Conservation (phyloP, 1,140 invertebrate species). For the Varroa destructor region DNA sequence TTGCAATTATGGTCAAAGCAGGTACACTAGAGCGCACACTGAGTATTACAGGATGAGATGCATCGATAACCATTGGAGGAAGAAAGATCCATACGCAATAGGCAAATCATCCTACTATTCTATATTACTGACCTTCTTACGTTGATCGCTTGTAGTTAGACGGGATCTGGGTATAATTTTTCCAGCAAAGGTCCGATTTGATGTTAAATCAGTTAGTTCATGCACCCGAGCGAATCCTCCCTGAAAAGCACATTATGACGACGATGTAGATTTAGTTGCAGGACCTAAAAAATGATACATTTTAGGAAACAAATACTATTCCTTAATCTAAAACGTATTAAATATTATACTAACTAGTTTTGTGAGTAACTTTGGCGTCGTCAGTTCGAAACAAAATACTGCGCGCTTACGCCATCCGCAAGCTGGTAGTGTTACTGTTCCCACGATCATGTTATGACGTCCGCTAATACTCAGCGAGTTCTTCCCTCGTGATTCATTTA, state of each 20-base stretch:
- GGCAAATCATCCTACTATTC: background rate
- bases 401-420: too few relatives aligned
- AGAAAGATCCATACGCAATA: too few relatives aligned
- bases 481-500: too few relatives aligned
- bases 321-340: background rate
- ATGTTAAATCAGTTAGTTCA: slow-evolving; percentile 51
- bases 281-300: slow-evolving; percentile 3
- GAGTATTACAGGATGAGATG: too few relatives aligned
- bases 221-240: slow-evolving; percentile 61
- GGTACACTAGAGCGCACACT: too few relatives aligned
- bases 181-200: slow-evolving; percentile 52
- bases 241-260: slow-evolving; percentile 41
- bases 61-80: too few relatives aligned
- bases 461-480: too few relatives aligned
- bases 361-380: too few relatives aligned
- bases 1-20: too few relatives aligned
- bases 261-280: background rate
- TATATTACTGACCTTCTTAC: slow-evolving; percentile 48
- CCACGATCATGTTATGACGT: too few relatives aligned
- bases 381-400: too few relatives aligned
- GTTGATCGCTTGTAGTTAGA: slow-evolving; percentile 51
- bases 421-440: too few relatives aligned
- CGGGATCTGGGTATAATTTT: slow-evolving; percentile 59
- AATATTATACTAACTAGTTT: slow-evolving; percentile 21
- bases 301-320: background rate